Base-by-base conservation (phyloP, 1,140 invertebrate genomes). In the Lepidurus arcticus region DNA sequence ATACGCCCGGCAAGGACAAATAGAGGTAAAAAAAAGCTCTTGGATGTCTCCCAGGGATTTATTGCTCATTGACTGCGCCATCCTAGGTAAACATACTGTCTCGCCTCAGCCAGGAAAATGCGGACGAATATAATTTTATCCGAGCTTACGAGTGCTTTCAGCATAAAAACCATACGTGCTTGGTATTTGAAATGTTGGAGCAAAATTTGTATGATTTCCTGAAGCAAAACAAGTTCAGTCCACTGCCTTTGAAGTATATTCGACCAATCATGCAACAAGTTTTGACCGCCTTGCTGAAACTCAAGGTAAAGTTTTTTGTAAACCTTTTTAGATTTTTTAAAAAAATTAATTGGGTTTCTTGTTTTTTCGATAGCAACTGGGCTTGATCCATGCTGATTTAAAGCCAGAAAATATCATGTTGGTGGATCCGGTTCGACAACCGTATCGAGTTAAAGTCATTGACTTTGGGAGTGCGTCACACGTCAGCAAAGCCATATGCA, bases 351-450 rank as follows among this genome's bases (percentile, higher is more conserved):
- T 77, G 3, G 76, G 45, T 9, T 82, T 43, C 80, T 80, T 81
- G 81, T 83, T 82, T 83, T 79, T 73, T 81, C 86, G 86, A 42
- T 87, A 96, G 92, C 95, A 98, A 93, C 89, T 99, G 83, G 97
- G 97, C 79, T 88, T 99, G 82, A 99, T 99, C 84, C 98, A 99
- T 88, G 98, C 98, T 76, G 98, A 99, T 87, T 87, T 99, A 80
- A 99, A 99, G 87, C 98, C 98, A 10, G 98, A 99, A 87, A 99
- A 99, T 86, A 99, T 99, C 82, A 99, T 99, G 98, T 87, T 99
- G 82, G 96, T 99, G 76, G 97, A 99, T 87, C 98, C 98, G 44
- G 91, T 93, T 43, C 91, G 97, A 80, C 97, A 99, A 84, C 98
- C 98, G 0, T 99, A 98, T 86, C 89, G 96, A 83, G 94, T 96